A percentile compares a stretch with the other conserved stretches of the same genome.
Evolutionary conservation across 2,113 vertebrate species (phyloP).

Genomic region (Megaptera novaeangliae): DNA sequence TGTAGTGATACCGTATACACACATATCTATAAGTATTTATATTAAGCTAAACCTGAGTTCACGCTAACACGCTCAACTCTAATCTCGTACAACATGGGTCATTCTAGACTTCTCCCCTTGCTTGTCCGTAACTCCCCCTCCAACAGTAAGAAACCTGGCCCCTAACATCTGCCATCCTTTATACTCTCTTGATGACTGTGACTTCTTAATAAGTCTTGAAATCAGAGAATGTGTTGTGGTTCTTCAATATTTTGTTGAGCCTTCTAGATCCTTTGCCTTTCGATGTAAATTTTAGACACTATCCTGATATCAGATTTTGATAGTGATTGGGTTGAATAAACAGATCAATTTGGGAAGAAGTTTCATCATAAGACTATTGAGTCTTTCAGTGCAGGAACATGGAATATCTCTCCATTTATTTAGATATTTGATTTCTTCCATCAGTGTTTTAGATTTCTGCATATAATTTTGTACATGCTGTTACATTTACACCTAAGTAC

Average conservation of each 20-base stretch:
- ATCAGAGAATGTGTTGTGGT: neutral
- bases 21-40: neutral
- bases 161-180: neutral
- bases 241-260: neutral
- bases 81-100: neutral
- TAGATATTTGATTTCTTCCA: neutral
- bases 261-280: neutral
- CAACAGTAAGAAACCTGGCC: neutral
- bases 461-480: neutral
- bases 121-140: neutral
- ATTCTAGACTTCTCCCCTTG: neutral
- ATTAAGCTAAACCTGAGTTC: neutral
- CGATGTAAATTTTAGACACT: neutral
- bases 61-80: neutral
- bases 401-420: neutral
- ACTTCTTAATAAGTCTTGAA: neutral
- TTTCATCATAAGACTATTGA: neutral
- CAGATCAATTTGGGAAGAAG: neutral
- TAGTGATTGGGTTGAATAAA: neutral
- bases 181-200: neutral
- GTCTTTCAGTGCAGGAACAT: neutral
- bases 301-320: neutral
- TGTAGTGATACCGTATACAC: neutral
- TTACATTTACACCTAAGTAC: neutral
- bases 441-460: neutral